Conservation (phyloP, 2,113 vertebrate species). For the Stigmatopora nigra region DNA sequence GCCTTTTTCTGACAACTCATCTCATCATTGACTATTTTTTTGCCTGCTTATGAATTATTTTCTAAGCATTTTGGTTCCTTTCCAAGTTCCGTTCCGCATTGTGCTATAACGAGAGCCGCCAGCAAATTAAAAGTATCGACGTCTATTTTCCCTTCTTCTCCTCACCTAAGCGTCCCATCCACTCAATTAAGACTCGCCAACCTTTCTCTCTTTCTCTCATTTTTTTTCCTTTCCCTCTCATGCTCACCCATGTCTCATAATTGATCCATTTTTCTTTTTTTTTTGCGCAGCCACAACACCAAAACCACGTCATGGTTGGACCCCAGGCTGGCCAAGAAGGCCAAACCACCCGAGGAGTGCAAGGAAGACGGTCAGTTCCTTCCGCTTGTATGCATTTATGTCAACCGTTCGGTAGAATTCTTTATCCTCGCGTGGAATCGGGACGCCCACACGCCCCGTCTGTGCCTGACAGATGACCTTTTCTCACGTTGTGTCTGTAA, state of each 20-base stretch:
- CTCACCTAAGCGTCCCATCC: conserved; percentile 33
- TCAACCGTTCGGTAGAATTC: conserved; percentile 48
- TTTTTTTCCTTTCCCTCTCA: conserved; percentile 58
- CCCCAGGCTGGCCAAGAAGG: conserved; percentile 97
- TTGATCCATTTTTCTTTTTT: conserved; percentile 37
- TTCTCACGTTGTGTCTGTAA: background rate
- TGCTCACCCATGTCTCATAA: conserved; percentile 62
- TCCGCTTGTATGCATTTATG: background rate
- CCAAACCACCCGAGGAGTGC: conserved; percentile 98
- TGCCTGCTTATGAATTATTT: background rate
- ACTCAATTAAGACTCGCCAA: conserved; percentile 52
- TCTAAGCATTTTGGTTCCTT: background rate
- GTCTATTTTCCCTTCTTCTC: conserved; percentile 64
- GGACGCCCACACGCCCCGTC: conserved; percentile 33
- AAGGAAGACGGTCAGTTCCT: conserved; percentile 90
- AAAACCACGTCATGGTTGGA: conserved; percentile 99
- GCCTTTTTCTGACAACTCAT: too few relatives aligned
- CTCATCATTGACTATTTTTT: background rate
- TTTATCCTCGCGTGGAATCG: conserved; percentile 53
- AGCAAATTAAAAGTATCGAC: conserved; percentile 96
- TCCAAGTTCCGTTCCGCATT: conserved; percentile 25
- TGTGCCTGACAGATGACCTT: background rate
- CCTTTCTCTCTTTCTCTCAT: conserved; percentile 53
- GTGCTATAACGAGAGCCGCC: conserved; percentile 78
- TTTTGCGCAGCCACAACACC: conserved; percentile 95